Base-by-base conservation (phyloP, 2,113 vertebrate species). In the Psephotus haematonotus region DNA sequence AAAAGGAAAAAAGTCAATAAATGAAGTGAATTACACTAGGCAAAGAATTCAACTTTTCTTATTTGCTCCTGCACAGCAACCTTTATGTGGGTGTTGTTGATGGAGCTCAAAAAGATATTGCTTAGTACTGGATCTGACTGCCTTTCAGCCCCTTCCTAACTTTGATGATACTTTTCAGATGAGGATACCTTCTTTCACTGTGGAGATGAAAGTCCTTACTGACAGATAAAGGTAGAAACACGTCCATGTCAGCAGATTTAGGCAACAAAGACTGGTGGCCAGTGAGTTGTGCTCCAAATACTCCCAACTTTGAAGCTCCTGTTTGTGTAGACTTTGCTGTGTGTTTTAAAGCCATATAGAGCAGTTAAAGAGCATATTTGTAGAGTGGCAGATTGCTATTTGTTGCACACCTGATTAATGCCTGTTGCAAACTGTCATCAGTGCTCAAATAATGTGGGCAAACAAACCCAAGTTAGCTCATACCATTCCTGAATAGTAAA, bases 1-100 rank as follows among this genome's bases (percentile, higher is more conserved):
- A 97, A 98, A 90, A 47, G 86, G 72, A 71, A 98, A 98, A 98
- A 67, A 98, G 97, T 98, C 98, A 98, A 98, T 97, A 98, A 99
- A 98, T 98, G 98, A 97, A 98, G 98, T 97, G 98, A 99, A 99
- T 99, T 98, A 99, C 98, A 98, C 97, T 92, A 97, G 98, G 97
- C 97, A 95, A 98, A 98, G 98, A 98, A 98, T 99, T 99, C 96
- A 95, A 96, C 97, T 97, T 97, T 95, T 95, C 94, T 97, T 95
- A 97, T 98, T 97, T 98, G 92, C 97, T 96, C 11, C 93, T 65
- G 59, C 90, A 97, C 91, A 95, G 95, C 95, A 93, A 96, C 97
- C 95, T 97, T 98, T 98, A 95, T 97, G 95, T 15, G 9, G 62
- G 37, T 94, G 97, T 95, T 97, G 97, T 77, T 88, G 92, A 91